A percentile compares a stretch with the other conserved stretches of the same genome.
These are phyloP conservation scores for Tanypteryx hageni DNA, from an alignment of 2,888 invertebrate genomes.

Conservation along the genomic window DNA sequence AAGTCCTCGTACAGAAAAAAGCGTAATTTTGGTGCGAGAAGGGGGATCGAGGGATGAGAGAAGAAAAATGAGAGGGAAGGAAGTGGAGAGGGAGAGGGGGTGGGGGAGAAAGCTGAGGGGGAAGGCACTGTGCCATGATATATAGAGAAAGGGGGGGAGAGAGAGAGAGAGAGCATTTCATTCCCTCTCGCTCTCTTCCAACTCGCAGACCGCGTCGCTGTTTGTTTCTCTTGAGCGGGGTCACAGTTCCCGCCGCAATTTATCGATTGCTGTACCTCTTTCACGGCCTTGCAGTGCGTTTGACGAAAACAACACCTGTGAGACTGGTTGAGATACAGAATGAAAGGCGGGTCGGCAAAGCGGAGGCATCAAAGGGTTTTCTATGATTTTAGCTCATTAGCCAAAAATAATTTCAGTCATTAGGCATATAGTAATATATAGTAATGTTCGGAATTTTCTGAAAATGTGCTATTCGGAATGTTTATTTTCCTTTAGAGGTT, in stretches of 20 bases:
- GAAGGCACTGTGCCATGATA: not conserved
- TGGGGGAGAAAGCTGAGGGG: not conserved
- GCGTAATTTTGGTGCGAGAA: not conserved
- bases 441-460: no score
- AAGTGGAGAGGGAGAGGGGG: no score
- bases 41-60: not conserved
- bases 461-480: no score
- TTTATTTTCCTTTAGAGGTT: no score
- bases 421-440: no score
- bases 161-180: not conserved
- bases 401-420: no score
- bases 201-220: not conserved
- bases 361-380: no score
- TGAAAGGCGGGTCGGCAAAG: not conserved
- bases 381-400: no score
- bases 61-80: no score
- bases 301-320: slow-evolving; percentile 60
- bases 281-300: slow-evolving; percentile 35
- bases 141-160: no score
- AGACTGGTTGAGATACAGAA: not conserved
- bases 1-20: not conserved
- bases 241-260: slow-evolving; percentile 56
- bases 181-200: not conserved
- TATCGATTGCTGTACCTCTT: slow-evolving; percentile 24
- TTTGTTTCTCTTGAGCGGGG: slow-evolving; percentile 30